These are phyloP conservation scores for Globicephala melas DNA, from an alignment of 2,113 vertebrate species.

Conservation along the genomic window DNA sequence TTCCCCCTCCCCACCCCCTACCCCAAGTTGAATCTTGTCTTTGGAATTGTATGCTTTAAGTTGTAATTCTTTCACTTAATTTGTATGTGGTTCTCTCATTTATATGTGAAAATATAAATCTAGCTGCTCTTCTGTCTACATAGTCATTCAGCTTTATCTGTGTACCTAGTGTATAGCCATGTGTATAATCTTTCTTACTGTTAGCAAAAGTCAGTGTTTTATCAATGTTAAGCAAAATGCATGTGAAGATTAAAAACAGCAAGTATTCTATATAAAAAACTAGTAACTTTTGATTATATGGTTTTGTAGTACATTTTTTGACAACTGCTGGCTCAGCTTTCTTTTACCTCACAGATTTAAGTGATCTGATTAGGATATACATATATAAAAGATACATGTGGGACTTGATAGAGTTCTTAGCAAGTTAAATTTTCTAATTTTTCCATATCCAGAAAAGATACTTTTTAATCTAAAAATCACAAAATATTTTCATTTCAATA, in stretches of 20 bases:
- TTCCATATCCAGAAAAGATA: background rate
- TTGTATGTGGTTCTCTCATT: background rate
- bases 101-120: background rate
- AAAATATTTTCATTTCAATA: background rate
- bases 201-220: background rate
- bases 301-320: constrained; percentile 1
- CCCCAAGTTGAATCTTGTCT: background rate
- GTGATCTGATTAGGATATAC: background rate
- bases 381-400: background rate
- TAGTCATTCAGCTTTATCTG: background rate
- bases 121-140: background rate
- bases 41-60: background rate
- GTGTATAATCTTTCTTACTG: background rate
- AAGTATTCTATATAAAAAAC: background rate
- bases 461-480: background rate
- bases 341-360: background rate
- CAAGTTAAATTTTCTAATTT: constrained; percentile 11
- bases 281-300: background rate
- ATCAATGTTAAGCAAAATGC: background rate
- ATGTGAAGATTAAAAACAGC: background rate
- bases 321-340: background rate
- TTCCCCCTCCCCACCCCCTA: background rate
- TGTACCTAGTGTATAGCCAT: background rate
- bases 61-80: background rate
- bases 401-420: background rate